Percentiles rank a stretch among this genome's conserved stretches.
phyloP scores from a whole-genome alignment of 1,140 invertebrate genomes.

The Eumeta japonica region DNA sequence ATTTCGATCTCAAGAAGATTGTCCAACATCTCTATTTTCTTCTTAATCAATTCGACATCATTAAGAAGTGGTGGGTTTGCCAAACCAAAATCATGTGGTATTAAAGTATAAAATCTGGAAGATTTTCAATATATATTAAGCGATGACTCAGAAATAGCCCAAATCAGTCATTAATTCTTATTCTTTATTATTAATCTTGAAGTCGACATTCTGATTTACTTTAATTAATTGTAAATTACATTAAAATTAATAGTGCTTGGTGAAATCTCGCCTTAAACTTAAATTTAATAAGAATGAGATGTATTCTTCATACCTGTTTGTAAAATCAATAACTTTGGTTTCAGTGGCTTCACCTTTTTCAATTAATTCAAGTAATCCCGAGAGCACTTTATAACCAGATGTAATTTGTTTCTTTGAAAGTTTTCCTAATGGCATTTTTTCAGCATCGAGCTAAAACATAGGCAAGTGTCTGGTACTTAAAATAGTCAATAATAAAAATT shows the following conservation, averaged over 20 bases:
- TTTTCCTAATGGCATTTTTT: slow-evolving; percentile 98
- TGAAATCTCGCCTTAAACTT: no score
- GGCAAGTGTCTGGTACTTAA: no score
- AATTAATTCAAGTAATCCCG: slow-evolving; percentile 71
- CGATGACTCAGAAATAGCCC: neutral
- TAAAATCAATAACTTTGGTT: slow-evolving; percentile 73
- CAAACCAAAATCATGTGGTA: slow-evolving; percentile 93
- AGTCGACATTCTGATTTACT: no score
- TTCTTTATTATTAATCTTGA: no score
- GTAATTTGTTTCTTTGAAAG: slow-evolving; percentile 89
- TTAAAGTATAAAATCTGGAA: slow-evolving; percentile 81
- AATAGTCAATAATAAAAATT: no score
- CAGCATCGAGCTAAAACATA: slow-evolving; percentile 75
- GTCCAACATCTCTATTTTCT: slow-evolving; percentile 90
- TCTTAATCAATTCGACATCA: slow-evolving; percentile 73
- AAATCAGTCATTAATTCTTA: no score
- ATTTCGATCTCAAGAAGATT: slow-evolving; percentile 92
- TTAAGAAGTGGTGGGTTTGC: slow-evolving; percentile 80
- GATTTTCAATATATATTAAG: neutral
- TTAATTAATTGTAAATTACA: no score
- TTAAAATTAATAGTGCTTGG: no score
- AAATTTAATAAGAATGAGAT: no score
- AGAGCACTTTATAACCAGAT: slow-evolving; percentile 79
- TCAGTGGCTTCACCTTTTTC: slow-evolving; percentile 54
- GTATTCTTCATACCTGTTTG: slow-evolving; percentile 67